Percentiles rank a stretch among this genome's conserved stretches.
Conservation (phyloP, 1,140 invertebrate genomes). For the Ptiloglossa arizonensis region DNA sequence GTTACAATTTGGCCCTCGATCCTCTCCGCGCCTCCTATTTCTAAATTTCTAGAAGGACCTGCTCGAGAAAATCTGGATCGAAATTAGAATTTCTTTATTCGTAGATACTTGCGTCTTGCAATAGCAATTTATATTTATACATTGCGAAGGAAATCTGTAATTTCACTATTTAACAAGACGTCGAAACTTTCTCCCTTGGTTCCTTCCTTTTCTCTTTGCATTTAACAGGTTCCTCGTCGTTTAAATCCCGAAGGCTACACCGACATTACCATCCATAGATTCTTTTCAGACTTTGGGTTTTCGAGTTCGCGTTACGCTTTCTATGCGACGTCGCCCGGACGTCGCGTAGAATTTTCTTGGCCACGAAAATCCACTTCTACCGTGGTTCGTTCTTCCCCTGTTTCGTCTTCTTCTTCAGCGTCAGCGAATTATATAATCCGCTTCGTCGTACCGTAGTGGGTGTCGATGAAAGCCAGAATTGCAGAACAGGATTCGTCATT, state of each 20-base stretch:
- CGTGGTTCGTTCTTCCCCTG: slow-evolving; percentile 13
- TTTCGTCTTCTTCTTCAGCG: slow-evolving; percentile 5
- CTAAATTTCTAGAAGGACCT: slow-evolving; percentile 1
- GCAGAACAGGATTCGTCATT: slow-evolving; percentile 54
- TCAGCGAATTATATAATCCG: slow-evolving; percentile 55
- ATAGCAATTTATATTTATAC: no score
- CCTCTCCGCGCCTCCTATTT: not conserved
- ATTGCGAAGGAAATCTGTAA: no score
- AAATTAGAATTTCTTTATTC: not conserved
- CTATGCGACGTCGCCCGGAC: not conserved
- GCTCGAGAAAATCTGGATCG: slow-evolving; percentile 11
- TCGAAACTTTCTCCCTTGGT: no score
- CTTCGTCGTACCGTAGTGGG: slow-evolving; percentile 49
- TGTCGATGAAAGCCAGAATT: slow-evolving; percentile 64
- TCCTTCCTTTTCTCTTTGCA: no score
- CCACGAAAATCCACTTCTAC: not conserved
- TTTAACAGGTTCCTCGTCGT: no score
- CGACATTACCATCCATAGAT: not conserved
- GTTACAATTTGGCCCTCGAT: slow-evolving; percentile 31
- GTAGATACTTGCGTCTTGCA: no score
- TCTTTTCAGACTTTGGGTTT: not conserved
- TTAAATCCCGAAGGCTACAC: no score
- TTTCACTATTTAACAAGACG: no score
- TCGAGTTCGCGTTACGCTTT: not conserved
- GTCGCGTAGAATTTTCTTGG: slow-evolving; percentile 34